Conservation (phyloP, 2,113 vertebrate species). For the Tamias sibiricus region DNA sequence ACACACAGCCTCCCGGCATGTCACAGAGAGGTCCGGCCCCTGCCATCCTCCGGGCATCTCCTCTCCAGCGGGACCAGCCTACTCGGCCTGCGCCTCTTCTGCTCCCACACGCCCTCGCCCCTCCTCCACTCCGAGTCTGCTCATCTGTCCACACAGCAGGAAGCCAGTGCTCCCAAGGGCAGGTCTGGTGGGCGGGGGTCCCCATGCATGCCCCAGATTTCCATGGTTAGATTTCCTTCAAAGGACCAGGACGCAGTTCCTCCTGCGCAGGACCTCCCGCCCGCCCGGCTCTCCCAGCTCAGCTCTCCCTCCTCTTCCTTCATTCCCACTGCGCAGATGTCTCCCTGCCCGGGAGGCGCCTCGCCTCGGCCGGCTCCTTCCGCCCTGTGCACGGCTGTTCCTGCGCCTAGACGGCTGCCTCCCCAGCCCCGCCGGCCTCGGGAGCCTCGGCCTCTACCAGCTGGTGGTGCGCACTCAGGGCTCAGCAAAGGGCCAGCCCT, state of each 20-base stretch:
- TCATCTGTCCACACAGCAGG: not conserved
- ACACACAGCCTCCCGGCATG: not conserved
- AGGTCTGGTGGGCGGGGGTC: not conserved
- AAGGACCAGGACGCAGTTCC: not conserved
- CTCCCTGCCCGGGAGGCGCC: not conserved
- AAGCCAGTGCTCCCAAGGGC: not conserved
- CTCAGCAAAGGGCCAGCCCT: not conserved
- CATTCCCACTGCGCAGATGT: not conserved
- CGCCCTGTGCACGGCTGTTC: not conserved
- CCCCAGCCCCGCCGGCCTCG: not conserved
- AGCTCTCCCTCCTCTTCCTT: not conserved
- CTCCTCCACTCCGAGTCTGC: not conserved
- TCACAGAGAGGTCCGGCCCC: not conserved
- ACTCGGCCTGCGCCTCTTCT: not conserved
- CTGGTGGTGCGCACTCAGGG: not conserved
- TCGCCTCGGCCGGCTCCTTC: not conserved
- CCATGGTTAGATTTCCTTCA: not conserved
- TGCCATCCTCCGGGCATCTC: not conserved
- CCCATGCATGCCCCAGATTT: not conserved
- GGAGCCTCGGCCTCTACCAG: not conserved
- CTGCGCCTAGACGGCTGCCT: not conserved
- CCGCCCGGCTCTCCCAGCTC: not conserved
- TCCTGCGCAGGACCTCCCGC: not conserved
- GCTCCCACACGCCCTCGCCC: rapidly evolving
- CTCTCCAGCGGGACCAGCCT: not conserved